Base-by-base conservation (phyloP, 92 coral and sea anemone genomes). In the Parazoanthus swiftii region DNA sequence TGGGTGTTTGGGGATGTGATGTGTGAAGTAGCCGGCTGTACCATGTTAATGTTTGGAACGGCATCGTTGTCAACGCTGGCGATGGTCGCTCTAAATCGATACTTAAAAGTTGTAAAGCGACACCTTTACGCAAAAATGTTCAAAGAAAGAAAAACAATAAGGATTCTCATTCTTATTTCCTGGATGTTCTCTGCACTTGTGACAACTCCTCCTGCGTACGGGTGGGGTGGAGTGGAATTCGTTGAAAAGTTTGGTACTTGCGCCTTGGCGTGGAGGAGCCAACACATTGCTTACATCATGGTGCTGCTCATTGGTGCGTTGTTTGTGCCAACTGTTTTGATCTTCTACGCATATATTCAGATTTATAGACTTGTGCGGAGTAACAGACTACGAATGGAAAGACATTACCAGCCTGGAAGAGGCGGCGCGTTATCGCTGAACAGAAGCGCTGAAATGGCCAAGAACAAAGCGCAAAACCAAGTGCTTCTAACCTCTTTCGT, bases 51-150 rank as follows among this genome's bases (percentile, higher is more conserved):
- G 18, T 94, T 92, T 81, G 93, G 95, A 21, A 83, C 94, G 23
- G 95, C 92, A n/a, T 94, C 98, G 6, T 70, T 94, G 42, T 33
- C 86, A 9, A 93, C 98, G 8, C 93, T 94, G 89, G 92, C 94
- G 0, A 86, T 85, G 14, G 90, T 94, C 48, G 91, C 95, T 36
- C 26, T 94, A 14, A 93, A 94, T 85, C 90, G 98, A 26, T 94
- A 91, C 86, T 85, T 93, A 48, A 93, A 94, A 80, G 89, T 90
- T 39, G 94, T 92, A 46, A 72, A 91, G 58, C 92, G 89, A 5
- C 88, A 92, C 14, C 75, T 86, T 39, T 93, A 91, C 80, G 51
- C 76, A 14, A 81, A 70, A 71, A 67, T 91, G 44, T 94, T 93
- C 80, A 89, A 93, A 67, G 80, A 74, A 8, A 88, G 86, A 71